Evolutionary conservation across 2,797 vertebrate species (phyloP), one percentile per base, ranked within the genome.

Genomic region (Oryzias sinensis): DNA sequence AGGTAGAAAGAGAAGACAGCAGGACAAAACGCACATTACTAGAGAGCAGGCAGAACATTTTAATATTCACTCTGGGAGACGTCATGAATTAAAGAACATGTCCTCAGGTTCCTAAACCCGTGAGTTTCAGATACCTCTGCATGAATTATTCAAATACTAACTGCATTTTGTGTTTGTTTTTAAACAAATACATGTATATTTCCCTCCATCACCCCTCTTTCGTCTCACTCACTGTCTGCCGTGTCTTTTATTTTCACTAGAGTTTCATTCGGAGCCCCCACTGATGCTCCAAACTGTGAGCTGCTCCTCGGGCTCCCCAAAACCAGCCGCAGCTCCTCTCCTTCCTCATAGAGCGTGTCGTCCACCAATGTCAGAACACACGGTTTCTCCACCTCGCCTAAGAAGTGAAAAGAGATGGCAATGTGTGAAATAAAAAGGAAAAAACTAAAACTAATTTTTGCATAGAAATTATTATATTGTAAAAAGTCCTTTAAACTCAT

Each of bases 241-340:
- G 91, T 85, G 76, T 98, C 97, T 68, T 14, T 90, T 80, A 98
- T 97, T 84, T 89, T 93, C 80, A 98, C 84, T 57, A 95, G 70
- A 0, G 94, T 94, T 88, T 98, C 95, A 0, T 93, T 95, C 63
- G 90, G 90, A 68, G 90, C 88, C 0, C 97, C 97, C 47, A 97
- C 25, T 2, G 93, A 91, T 4, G 96, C 96, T 14, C 95, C 97
- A n/a, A 93, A 95, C 15, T 86, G 87, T 0, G 94, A 94, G 61
- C 87, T 89, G 56, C 97, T 95, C 69, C 73, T 93, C 0, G 95
- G 92, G 22, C 70, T 91, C 9, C 96, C 96, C 9, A 98, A 89
- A 49, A 98, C 93, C 65, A 98, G 84, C 29, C 95, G 90, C 15
- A 98, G 88, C 29, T 97, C 96, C 50, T 98, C 95, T 1, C 85